These are phyloP conservation scores for Carposina sasakii DNA, from an alignment of 1,140 invertebrate species.

Conservation along the genomic window DNA sequence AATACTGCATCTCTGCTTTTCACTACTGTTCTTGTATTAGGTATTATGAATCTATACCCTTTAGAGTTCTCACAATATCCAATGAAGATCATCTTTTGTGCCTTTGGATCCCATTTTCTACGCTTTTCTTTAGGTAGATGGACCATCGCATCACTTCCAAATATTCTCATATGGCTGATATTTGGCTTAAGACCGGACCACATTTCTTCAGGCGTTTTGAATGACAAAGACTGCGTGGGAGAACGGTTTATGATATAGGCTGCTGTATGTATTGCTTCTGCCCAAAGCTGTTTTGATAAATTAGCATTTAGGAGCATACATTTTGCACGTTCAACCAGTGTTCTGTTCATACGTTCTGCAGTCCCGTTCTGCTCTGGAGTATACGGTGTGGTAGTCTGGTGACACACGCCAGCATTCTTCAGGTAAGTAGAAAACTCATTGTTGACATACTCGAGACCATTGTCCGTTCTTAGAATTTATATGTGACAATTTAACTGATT, in stretches of 20 bases:
- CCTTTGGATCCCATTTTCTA: slow-evolving; percentile 24
- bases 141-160: slow-evolving; percentile 22
- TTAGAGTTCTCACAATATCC: slow-evolving; percentile 9
- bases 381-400: slow-evolving; percentile 24
- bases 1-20: slow-evolving; percentile 32
- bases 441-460: slow-evolving; percentile 54
- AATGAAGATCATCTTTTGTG: slow-evolving; percentile 3
- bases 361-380: slow-evolving; percentile 58
- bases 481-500: slow-evolving; percentile 37
- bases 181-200: slow-evolving; percentile 30
- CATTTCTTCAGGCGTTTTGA: slow-evolving; percentile 30
- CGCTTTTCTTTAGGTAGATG: slow-evolving; percentile 35
- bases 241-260: slow-evolving; percentile 6
- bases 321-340: slow-evolving; percentile 33
- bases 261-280: slow-evolving; percentile 15
- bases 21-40: slow-evolving; percentile 10
- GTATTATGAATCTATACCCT: slow-evolving; percentile 8
- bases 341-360: slow-evolving; percentile 39
- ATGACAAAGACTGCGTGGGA: slow-evolving; percentile 11
- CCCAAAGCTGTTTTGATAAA: slow-evolving; percentile 12
- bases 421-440: slow-evolving; percentile 37
- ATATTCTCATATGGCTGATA: slow-evolving; percentile 40
- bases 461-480: slow-evolving; percentile 44
- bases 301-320: slow-evolving; percentile 19
- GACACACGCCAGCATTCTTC: slow-evolving; percentile 34